These are phyloP conservation scores for Drosophila neotestacea DNA, from an alignment of 2,888 invertebrate genomes.

Conservation along the genomic window DNA sequence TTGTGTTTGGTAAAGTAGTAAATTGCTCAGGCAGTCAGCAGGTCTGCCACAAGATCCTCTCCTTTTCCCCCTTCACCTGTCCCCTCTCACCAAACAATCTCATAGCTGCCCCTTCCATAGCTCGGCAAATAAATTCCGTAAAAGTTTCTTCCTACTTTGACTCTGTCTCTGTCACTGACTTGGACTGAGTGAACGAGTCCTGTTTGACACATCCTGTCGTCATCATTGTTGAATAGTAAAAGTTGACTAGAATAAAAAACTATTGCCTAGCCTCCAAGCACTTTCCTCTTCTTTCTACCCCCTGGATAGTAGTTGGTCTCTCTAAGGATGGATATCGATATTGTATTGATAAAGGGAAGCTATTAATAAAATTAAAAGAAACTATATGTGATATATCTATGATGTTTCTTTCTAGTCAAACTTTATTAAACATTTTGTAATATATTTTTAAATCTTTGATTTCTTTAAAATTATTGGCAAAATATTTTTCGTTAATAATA, in stretches of 20 bases:
- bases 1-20: slow-evolving; percentile 19
- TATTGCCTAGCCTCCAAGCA: background rate
- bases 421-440: too few relatives aligned
- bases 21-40: slow-evolving; percentile 19
- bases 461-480: too few relatives aligned
- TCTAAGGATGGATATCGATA: background rate
- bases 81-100: background rate
- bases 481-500: too few relatives aligned
- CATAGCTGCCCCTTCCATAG: background rate
- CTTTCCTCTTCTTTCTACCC: background rate
- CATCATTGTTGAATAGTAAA: slow-evolving; percentile 42
- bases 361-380: too few relatives aligned
- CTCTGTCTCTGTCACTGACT: background rate
- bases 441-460: too few relatives aligned
- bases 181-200: slow-evolving; percentile 33
- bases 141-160: slow-evolving; percentile 41
- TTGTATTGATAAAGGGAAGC: too few relatives aligned
- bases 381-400: too few relatives aligned
- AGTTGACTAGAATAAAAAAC: slow-evolving; percentile 43
- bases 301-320: slow-evolving; percentile 8
- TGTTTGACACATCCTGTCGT: slow-evolving; percentile 70
- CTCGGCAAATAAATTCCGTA: slow-evolving; percentile 52
- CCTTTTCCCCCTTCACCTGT: too few relatives aligned
- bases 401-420: too few relatives aligned
- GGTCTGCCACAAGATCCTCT: background rate